phyloP scores from a whole-genome alignment of 2,113 vertebrate species.

The Rhinopomastus cyanomelas region DNA sequence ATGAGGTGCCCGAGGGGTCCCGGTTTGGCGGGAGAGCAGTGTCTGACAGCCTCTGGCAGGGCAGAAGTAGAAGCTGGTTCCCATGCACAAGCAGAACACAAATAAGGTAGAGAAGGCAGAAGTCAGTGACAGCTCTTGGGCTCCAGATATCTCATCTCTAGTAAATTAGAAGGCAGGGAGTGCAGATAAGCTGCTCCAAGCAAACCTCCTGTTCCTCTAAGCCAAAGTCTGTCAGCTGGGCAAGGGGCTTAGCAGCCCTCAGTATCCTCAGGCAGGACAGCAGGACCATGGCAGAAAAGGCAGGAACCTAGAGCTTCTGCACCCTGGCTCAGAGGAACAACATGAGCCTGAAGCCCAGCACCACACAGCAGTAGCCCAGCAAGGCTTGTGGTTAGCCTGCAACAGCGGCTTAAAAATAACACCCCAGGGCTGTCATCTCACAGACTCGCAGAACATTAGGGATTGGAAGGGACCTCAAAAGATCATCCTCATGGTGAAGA shows the following conservation, averaged over 20 bases:
- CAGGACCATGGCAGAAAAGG: neutral
- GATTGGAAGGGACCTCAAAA: too few relatives aligned
- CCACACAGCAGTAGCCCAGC: neutral
- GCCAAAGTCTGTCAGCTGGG: neutral
- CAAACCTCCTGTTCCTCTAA: neutral
- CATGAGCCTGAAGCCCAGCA: neutral
- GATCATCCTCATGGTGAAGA: too few relatives aligned
- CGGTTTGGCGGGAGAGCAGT: neutral
- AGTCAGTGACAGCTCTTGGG: fast-evolving
- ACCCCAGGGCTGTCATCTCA: neutral
- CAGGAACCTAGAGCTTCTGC: neutral
- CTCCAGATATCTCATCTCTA: neutral
- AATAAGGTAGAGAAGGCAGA: neutral
- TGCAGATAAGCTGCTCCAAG: neutral
- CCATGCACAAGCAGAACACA: neutral
- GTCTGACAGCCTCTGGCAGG: neutral
- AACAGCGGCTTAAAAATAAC: neutral
- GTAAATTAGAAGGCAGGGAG: neutral
- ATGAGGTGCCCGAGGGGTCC: neutral
- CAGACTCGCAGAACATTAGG: too few relatives aligned
- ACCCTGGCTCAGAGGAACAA: neutral
- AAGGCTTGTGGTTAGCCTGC: neutral
- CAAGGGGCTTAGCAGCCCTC: neutral
- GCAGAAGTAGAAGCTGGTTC: neutral
- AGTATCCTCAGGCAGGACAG: neutral